A percentile compares a stretch with the other conserved stretches of the same genome.
Conservation (phyloP, 2,113 vertebrate genomes). For the Catagonus wagneri region DNA sequence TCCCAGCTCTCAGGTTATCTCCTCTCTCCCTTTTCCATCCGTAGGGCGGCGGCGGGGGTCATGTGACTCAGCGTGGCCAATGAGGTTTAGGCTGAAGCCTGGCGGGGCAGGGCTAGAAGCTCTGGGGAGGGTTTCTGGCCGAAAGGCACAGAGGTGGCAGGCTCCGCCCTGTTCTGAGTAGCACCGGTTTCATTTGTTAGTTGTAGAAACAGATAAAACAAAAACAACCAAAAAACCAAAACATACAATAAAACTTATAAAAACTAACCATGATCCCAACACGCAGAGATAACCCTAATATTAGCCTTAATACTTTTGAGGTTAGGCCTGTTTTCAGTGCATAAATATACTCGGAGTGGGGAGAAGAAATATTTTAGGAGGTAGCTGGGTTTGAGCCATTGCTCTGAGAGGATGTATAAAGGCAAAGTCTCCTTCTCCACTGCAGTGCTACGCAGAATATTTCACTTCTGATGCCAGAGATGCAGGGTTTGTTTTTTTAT, state of each 20-base stretch:
- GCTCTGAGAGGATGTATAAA: neutral
- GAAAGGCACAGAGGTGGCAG: neutral
- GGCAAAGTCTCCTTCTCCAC: neutral
- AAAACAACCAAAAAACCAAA: neutral
- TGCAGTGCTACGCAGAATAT: neutral
- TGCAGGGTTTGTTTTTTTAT: neutral
- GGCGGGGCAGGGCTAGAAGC: accelerated
- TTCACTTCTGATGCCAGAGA: neutral
- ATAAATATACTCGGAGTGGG: neutral
- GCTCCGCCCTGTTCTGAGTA: neutral
- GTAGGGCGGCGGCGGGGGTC: neutral
- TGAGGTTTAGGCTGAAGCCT: neutral
- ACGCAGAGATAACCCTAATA: neutral
- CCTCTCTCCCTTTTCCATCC: neutral
- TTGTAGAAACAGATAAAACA: neutral
- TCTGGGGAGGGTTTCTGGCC: neutral
- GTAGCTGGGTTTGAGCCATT: neutral
- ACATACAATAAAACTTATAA: neutral
- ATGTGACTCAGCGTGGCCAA: neutral
- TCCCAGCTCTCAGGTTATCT: too few species aligned
- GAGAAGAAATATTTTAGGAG: neutral
- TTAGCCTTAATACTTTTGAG: neutral
- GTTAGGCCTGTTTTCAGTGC: neutral
- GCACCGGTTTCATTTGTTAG: neutral
- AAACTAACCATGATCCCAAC: neutral